Base-by-base conservation (phyloP, 2,797 vertebrate species). In the Pangasius mekongensis region DNA sequence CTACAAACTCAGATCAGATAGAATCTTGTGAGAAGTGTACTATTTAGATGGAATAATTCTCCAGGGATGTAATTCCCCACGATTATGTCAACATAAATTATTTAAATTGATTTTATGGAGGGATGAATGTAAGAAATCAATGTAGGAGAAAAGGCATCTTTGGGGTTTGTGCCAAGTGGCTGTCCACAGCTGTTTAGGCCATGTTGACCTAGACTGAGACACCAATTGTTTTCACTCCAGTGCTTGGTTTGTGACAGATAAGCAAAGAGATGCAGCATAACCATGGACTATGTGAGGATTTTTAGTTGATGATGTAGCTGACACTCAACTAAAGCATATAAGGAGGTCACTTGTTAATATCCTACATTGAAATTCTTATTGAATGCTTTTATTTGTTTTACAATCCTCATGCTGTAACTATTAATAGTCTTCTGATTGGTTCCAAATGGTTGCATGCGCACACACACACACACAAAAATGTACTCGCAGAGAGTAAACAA, bases 181-280 rank as follows among this genome's bases (percentile, higher is more conserved):
- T 83, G 58, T 66, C 24, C 39, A 66, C 16, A 67, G 49, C 60
- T 83, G 62, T 24, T 83, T 54, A n/a, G 62, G 82, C 27, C 82
- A 67, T 49, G 27, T 2, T 83, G 82, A 83, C 82, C 82, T 33
- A 83, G 82, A 83, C 39, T 66, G 33, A 30, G 56, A 67, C 39
- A 62, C 22, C 16, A 86, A 76, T 74, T 86, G 71, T 60, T 86
- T 86, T 76, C 8, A 86, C 54, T 83, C 60, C 82, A 67, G 13
- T 2, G 56, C 20, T 33, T 81, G 78, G 78, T 36, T 39, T 82
- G 56, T 39, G 33, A 62, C 78, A 24, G 56, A 82, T 39, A 82
- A 39, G 56, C 78, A 62, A 60, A 14, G 20, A 82, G 22, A 39
- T 80, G n/a, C 77, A 58, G 13, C 33, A 36, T 36, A 80, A 36